These are phyloP conservation scores for Lepus townsendii DNA, from an alignment of 2,797 vertebrate species.

Conservation along the genomic window DNA sequence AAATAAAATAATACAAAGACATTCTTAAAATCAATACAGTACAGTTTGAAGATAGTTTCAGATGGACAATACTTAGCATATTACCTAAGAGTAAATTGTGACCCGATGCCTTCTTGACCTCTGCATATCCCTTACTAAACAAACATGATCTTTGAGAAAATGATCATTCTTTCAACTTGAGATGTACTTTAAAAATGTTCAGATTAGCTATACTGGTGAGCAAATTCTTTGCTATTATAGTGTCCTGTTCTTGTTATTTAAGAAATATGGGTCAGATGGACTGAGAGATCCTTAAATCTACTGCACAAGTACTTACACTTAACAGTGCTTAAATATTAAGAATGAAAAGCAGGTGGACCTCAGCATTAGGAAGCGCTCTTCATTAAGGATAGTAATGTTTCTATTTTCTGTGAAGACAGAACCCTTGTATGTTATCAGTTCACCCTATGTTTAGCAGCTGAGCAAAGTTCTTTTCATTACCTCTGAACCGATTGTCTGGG, in stretches of 20 bases:
- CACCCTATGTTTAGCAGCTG: neutral
- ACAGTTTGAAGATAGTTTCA: neutral
- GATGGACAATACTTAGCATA: neutral
- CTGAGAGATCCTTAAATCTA: conserved; percentile 32
- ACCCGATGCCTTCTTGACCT: neutral
- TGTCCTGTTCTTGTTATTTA: conserved; percentile 1
- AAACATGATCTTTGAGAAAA: neutral
- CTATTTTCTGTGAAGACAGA: neutral
- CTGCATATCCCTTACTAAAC: neutral
- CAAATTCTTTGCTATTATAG: neutral
- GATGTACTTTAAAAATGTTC: rapidly evolving
- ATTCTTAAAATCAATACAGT: neutral
- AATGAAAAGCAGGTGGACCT: neutral
- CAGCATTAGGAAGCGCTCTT: neutral
- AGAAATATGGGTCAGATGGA: neutral
- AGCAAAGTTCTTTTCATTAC: neutral
- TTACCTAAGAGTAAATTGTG: neutral
- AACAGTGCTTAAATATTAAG: neutral
- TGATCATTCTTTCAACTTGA: neutral
- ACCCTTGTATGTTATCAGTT: neutral
- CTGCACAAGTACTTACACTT: neutral
- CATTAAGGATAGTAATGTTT: neutral
- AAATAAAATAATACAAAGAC: neutral
- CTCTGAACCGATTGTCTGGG: neutral
- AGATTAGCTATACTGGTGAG: neutral